Conservation (phyloP, 1,140 invertebrate species). For the Hylaeus volcanicus region DNA sequence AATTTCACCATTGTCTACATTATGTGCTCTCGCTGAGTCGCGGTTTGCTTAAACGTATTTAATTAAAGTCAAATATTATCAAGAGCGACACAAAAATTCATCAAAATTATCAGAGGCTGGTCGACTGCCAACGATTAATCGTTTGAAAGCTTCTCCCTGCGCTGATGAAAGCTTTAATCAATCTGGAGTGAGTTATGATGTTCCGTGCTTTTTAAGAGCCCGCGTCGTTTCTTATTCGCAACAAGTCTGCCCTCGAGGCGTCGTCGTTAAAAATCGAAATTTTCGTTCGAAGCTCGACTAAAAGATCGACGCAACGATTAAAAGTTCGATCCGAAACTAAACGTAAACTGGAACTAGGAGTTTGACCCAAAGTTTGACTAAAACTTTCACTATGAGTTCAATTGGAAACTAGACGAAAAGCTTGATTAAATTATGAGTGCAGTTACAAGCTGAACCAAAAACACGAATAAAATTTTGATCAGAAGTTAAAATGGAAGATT, state of each 20-base stretch:
- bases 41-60: not conserved
- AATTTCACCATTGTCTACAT: too few species aligned
- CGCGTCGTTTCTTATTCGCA: slow-evolving; percentile 36
- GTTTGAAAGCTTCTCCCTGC: slow-evolving; percentile 11
- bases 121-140: slow-evolving; percentile 29
- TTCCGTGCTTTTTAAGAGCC: slow-evolving; percentile 26
- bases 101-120: not conserved
- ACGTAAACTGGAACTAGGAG: too few species aligned
- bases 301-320: too few species aligned
- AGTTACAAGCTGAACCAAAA: too few species aligned
- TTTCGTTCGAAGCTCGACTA: not conserved
- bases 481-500: too few species aligned
- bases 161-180: slow-evolving; percentile 37
- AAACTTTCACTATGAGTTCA: too few species aligned
- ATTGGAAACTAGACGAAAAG: too few species aligned
- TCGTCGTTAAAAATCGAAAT: not conserved
- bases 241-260: not conserved
- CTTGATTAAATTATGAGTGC: too few species aligned
- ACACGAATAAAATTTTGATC: too few species aligned
- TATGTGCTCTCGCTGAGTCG: too few species aligned
- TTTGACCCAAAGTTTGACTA: too few species aligned
- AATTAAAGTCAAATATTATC: not conserved
- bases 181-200: slow-evolving; percentile 30
- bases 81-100: not conserved
- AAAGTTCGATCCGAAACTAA: too few species aligned